Percentiles rank a stretch among this genome's conserved stretches.
Evolutionary conservation across 2,797 vertebrate species (phyloP).

Genomic region (Scomberomorus guttatus): DNA sequence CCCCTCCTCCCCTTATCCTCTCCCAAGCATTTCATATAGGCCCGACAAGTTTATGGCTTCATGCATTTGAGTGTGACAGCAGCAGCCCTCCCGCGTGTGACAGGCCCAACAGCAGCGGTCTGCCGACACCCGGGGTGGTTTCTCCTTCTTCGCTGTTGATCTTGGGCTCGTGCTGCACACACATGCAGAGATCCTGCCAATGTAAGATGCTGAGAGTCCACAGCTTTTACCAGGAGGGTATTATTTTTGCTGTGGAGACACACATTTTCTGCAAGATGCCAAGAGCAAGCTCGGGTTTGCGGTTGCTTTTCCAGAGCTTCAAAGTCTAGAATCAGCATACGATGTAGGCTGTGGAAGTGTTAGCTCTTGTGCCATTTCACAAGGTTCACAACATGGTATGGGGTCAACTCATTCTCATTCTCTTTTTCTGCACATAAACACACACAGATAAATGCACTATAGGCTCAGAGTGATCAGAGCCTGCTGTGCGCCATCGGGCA

Average conservation of each 20-base stretch:
- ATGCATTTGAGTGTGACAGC: constrained; percentile 65
- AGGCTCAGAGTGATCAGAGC: constrained; percentile 73
- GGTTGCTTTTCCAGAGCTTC: constrained; percentile 44
- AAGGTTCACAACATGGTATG: constrained; percentile 20
- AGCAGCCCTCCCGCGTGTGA: constrained; percentile 60
- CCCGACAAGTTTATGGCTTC: constrained; percentile 61
- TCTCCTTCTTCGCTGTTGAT: constrained; percentile 73
- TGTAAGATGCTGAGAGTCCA: constrained; percentile 48
- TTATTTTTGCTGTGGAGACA: constrained; percentile 53
- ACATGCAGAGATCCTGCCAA: constrained; percentile 49
- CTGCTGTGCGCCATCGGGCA: constrained; percentile 77
- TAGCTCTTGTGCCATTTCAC: constrained; percentile 42
- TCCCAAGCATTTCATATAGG: constrained; percentile 49
- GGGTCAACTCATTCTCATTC: constrained; percentile 37
- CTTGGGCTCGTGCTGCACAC: constrained; percentile 66
- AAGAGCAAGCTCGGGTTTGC: constrained; percentile 26
- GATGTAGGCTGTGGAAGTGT: constrained; percentile 18
- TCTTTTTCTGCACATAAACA: constrained; percentile 40
- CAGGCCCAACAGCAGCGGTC: constrained; percentile 56
- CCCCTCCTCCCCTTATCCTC: background rate
- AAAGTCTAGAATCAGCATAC: constrained; percentile 43
- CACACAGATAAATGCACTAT: constrained; percentile 52
- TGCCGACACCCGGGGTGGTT: constrained; percentile 69
- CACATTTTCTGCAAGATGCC: constrained; percentile 46
- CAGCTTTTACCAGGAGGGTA: constrained; percentile 53